Evolutionary conservation across 92 coral and sea anemone species (phyloP).

Genomic region (Siderastrea siderea): DNA sequence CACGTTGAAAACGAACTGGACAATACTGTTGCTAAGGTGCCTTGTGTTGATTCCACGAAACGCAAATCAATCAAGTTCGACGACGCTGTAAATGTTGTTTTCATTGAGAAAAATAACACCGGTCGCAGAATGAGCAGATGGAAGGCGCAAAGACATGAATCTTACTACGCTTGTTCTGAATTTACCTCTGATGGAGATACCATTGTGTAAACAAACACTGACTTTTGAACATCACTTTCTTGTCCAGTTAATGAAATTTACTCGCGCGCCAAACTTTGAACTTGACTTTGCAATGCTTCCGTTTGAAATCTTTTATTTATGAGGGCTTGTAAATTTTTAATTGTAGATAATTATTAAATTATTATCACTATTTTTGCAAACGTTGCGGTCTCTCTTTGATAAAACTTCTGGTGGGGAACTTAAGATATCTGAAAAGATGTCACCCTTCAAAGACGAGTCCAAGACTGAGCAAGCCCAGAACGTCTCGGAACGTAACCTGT

Average conservation of each 20-base stretch:
- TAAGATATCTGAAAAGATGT: too few species aligned
- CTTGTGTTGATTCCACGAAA: constrained; percentile 4
- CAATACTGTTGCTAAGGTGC: constrained; percentile 23
- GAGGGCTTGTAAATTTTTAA: too few species aligned
- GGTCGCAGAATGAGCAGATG: constrained; percentile 44
- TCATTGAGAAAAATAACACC: constrained; percentile 20
- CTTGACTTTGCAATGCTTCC: not conserved
- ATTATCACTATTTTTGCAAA: too few species aligned
- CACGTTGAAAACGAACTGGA: constrained; percentile 41
- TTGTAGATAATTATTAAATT: too few species aligned
- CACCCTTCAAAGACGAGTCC: too few species aligned
- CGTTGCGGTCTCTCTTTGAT: too few species aligned
- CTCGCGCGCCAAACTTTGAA: not conserved
- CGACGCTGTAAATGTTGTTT: constrained; percentile 15
- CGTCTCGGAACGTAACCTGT: too few species aligned
- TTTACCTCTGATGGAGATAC: not conserved
- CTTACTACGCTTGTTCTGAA: not conserved
- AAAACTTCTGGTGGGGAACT: too few species aligned
- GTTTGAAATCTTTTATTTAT: too few species aligned
- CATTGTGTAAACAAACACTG: not conserved
- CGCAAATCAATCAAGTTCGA: constrained; percentile 24
- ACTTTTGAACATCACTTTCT: not conserved
- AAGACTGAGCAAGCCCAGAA: too few species aligned
- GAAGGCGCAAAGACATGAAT: not conserved
- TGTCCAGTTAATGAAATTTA: not conserved